A percentile compares a stretch with the other conserved stretches of the same genome.
Evolutionary conservation across 92 coral and sea anemone genomes (phyloP).

Genomic region (Diadumene lineata): DNA sequence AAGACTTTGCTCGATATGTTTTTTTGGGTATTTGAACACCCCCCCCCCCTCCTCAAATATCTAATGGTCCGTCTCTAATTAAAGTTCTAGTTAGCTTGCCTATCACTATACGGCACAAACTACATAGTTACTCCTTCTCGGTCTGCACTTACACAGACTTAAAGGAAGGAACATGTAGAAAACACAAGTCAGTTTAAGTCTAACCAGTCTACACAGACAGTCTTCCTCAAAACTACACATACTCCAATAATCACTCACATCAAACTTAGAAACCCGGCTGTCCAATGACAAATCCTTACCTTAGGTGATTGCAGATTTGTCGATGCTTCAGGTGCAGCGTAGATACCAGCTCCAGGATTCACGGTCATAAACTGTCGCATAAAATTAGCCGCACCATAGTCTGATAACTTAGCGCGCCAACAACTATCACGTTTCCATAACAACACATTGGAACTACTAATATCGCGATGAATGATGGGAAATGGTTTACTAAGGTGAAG

Average conservation of each 20-base stretch:
- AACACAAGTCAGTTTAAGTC: no score
- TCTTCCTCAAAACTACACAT: no score
- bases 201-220: no score
- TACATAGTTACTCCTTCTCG: no score
- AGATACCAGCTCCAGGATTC: conserved; percentile 94
- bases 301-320: conserved; percentile 92
- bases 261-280: neutral
- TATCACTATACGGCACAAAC: no score
- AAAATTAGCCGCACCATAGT: conserved; percentile 97
- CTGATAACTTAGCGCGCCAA: conserved; percentile 95
- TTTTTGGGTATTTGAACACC: no score
- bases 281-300: conserved; percentile 37
- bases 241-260: neutral
- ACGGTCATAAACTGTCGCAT: conserved; percentile 95
- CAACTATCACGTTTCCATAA: conserved; percentile 86
- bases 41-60: no score
- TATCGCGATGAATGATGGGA: conserved; percentile 96
- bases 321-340: conserved; percentile 94
- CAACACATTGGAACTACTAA: conserved; percentile 95
- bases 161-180: no score
- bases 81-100: no score
- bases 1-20: no score
- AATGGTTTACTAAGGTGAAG: conserved; percentile 90
- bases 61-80: no score
- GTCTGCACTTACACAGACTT: no score